phyloP scores from a whole-genome alignment of 2,888 invertebrate species.

The Chymomyza amoena region DNA sequence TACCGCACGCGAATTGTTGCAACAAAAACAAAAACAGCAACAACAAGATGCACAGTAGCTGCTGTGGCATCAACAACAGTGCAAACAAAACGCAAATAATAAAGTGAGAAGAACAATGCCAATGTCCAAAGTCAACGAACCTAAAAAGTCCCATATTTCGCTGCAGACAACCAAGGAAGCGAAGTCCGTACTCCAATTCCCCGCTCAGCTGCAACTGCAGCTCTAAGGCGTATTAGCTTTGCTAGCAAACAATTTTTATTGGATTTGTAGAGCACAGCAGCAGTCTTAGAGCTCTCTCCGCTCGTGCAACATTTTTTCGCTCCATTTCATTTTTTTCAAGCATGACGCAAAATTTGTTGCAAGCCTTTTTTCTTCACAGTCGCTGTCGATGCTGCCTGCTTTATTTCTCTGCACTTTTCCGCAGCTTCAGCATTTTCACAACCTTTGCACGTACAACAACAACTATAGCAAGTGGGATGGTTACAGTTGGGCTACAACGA shows the following conservation, averaged over 20 bases:
- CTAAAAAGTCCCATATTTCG: conserved; percentile 71
- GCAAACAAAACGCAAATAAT: conserved; percentile 64
- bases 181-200: neutral
- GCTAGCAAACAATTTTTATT: conserved; percentile 3
- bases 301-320: conserved; percentile 63
- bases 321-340: conserved; percentile 72
- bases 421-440: conserved; percentile 66
- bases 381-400: conserved; percentile 17
- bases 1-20: conserved; percentile 67
- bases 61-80: conserved; percentile 33
- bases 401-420: conserved; percentile 4
- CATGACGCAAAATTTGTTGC: conserved; percentile 73
- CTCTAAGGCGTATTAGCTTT: neutral
- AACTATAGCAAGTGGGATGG: no score
- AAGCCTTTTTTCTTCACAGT: conserved; percentile 55
- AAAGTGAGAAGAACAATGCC: conserved; percentile 74
- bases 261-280: conserved; percentile 7
- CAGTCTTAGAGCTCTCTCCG: conserved; percentile 9
- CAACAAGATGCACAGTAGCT: neutral
- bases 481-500: no score
- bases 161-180: conserved; percentile 38
- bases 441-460: conserved; percentile 63
- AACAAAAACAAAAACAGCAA: conserved; percentile 22
- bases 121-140: conserved; percentile 72
- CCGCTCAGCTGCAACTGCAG: neutral